Conservation (phyloP, 2,113 vertebrate genomes). For the Laterallus jamaicensis region DNA sequence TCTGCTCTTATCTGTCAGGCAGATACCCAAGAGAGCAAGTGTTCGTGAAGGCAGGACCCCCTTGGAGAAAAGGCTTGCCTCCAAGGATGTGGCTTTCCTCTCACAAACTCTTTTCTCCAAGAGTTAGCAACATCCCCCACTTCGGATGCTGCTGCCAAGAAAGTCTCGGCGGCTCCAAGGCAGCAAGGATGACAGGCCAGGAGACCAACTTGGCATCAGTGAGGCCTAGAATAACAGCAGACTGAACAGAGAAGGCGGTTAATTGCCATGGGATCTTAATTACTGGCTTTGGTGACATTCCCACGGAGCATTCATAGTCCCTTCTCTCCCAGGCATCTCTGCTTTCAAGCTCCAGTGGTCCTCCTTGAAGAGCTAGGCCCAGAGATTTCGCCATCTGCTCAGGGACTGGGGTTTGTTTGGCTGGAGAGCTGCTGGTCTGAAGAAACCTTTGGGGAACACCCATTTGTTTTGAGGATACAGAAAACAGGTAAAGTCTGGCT, state of each 20-base stretch:
- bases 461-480: background rate
- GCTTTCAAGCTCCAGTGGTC: background rate
- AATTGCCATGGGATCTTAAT: background rate
- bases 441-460: background rate
- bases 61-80: background rate
- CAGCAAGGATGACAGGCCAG: background rate
- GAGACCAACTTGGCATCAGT: background rate
- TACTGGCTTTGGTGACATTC: background rate
- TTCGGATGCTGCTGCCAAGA: background rate
- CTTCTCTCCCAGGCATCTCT: background rate
- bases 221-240: background rate
- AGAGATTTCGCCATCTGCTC: background rate
- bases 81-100: background rate
- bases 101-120: background rate
- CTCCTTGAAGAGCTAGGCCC: background rate
- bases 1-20: background rate
- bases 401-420: background rate
- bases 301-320: background rate
- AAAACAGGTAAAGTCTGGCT: background rate
- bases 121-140: background rate
- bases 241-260: background rate
- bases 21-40: background rate
- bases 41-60: background rate
- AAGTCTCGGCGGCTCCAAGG: background rate
- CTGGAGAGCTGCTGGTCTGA: background rate